Conservation (phyloP, 2,888 invertebrate species). For the Vanessa cardui region DNA sequence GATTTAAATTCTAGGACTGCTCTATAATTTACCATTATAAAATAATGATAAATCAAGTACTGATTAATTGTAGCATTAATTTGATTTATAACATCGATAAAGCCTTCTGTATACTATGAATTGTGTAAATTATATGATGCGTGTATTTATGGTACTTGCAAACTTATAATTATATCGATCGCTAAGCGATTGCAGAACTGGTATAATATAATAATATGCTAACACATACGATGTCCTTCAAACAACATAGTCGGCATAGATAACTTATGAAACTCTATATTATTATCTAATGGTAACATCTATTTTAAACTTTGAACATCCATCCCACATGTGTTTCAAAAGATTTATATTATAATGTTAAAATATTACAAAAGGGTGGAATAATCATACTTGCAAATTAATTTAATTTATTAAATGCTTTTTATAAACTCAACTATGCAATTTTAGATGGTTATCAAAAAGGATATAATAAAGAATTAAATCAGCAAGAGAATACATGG, state of each 20-base stretch:
- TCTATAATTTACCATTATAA: no score
- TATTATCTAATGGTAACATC: slow-evolving; percentile 17
- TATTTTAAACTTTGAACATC: background rate
- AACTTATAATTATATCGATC: slow-evolving; percentile 28
- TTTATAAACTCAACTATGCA: background rate
- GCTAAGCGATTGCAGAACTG: slow-evolving; percentile 22
- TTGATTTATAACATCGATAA: slow-evolving; percentile 12
- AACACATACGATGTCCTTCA: slow-evolving; percentile 36
- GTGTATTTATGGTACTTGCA: slow-evolving; percentile 15
- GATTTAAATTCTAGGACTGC: no score
- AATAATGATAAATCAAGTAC: background rate
- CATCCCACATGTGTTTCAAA: no score
- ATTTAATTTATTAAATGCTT: background rate
- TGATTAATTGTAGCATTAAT: slow-evolving; percentile 8
- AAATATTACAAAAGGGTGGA: no score
- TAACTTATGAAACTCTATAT: no score
- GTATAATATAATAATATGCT: slow-evolving; percentile 33
- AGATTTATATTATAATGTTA: no score
- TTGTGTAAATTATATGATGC: slow-evolving; percentile 20
- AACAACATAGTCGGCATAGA: slow-evolving; percentile 3
- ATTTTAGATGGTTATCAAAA: no score
- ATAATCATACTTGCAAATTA: background rate
- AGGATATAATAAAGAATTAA: background rate
- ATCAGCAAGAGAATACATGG: background rate
- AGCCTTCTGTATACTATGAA: slow-evolving; percentile 8